Evolutionary conservation across 2,888 invertebrate genomes (phyloP).

Genomic region (Sisyra terminalis): DNA sequence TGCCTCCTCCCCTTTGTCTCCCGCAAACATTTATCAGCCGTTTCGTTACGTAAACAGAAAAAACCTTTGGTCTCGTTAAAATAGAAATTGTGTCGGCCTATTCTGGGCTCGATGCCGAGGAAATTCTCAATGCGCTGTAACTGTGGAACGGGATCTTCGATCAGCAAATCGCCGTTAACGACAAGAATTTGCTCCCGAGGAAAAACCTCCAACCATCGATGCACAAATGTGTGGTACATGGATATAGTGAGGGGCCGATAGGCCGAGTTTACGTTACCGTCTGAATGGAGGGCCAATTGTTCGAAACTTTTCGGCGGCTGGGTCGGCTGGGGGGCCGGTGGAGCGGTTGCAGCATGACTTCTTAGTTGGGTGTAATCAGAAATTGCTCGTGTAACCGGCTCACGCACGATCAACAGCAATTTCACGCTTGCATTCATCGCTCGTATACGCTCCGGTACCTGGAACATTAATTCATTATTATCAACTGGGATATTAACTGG

Average conservation of each 20-base stretch:
- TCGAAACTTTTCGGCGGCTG: constrained; percentile 47
- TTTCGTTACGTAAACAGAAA: constrained; percentile 78
- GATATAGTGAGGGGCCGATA: constrained; percentile 77
- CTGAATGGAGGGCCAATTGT: constrained; percentile 61
- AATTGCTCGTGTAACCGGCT: constrained; percentile 89
- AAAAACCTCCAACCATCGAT: constrained; percentile 86
- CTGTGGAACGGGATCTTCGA: constrained; percentile 79
- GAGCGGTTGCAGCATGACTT: constrained; percentile 52
- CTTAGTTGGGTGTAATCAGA: constrained; percentile 92
- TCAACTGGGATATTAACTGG: no score
- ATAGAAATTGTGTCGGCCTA: constrained; percentile 79
- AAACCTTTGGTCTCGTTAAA: constrained; percentile 96
- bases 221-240: constrained; percentile 80
- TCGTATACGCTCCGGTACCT: constrained; percentile 85
- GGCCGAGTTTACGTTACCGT: constrained; percentile 68
- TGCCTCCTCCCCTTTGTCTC: constrained; percentile 71
- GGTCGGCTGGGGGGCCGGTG: constrained; percentile 24
- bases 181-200: constrained; percentile 81
- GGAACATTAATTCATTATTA: constrained; percentile 8
- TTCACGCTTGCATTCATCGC: constrained; percentile 89
- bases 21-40: constrained; percentile 67
- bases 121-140: constrained; percentile 76
- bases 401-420: constrained; percentile 82
- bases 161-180: constrained; percentile 85
- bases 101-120: constrained; percentile 51